phyloP scores from a whole-genome alignment of 2,797 vertebrate species.

The Acipenser oxyrinchus region DNA sequence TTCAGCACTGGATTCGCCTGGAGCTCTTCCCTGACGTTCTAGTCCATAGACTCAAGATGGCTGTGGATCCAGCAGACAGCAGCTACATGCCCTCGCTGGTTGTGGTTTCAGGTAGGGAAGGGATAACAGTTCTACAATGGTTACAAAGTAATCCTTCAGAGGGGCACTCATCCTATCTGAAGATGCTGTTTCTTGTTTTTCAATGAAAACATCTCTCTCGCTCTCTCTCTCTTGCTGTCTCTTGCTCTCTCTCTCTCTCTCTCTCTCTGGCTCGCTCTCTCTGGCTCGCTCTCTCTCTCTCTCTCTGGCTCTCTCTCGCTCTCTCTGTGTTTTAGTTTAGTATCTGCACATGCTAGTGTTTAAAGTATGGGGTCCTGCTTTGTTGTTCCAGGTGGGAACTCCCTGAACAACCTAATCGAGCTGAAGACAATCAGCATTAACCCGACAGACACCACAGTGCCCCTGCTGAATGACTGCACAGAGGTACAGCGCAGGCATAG shows the following conservation, averaged over 20 bases:
- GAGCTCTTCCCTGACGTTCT: conserved; percentile 94
- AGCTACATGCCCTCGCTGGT: conserved; percentile 98
- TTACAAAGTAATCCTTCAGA: no score
- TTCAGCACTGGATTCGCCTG: conserved; percentile 93
- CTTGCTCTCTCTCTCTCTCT: background rate
- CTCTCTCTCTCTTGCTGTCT: background rate
- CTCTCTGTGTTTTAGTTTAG: background rate
- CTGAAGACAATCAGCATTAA: conserved; percentile 95
- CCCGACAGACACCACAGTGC: conserved; percentile 84
- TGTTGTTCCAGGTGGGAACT: conserved; percentile 74
- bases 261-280: background rate
- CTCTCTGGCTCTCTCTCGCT: background rate
- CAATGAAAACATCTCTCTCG: background rate
- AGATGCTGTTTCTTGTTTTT: background rate
- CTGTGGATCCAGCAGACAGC: conserved; percentile 92
- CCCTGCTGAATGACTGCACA: conserved; percentile 82
- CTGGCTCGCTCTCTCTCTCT: background rate
- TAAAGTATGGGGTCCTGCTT: conserved; percentile 5
- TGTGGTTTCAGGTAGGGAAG: conserved; percentile 80
- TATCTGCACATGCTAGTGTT: background rate
- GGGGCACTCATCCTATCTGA: no score
- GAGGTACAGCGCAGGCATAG: conserved; percentile 60
- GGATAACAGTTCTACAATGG: no score
- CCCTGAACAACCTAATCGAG: conserved; percentile 92
- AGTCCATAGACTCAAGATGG: conserved; percentile 89